Conservation (phyloP, 2,888 invertebrate genomes). For the Hypselothyrea guttata region DNA sequence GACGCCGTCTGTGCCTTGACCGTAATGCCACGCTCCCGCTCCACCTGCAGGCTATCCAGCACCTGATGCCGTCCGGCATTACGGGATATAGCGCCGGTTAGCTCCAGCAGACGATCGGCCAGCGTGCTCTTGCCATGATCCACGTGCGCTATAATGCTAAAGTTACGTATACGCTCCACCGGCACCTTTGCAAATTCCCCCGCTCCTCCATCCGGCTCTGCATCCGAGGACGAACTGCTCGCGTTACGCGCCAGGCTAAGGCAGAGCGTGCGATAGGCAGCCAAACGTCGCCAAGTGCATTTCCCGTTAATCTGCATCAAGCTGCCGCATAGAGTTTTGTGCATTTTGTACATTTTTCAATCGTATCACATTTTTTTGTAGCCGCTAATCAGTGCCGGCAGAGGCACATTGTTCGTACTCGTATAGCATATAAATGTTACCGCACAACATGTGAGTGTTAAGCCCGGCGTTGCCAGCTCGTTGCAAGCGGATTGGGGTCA, state of each 20-base stretch:
- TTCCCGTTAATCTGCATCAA: conserved; percentile 18
- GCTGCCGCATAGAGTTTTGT: conserved; percentile 32
- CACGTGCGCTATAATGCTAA: conserved; percentile 99
- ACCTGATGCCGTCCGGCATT: conserved; percentile 88
- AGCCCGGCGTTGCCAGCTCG: conserved; percentile 22
- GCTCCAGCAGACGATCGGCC: conserved; percentile 96
- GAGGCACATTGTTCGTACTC: conserved; percentile 5
- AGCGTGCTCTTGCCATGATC: conserved; percentile 99
- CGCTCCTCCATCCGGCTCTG: background rate
- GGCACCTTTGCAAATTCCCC: conserved; percentile 56
- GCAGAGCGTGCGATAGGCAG: conserved; percentile 28
- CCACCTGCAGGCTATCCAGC: conserved; percentile 91
- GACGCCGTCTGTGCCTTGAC: conserved; percentile 99
- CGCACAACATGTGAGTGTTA: conserved; percentile 60
- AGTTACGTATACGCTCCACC: conserved; percentile 88
- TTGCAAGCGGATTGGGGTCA: background rate
- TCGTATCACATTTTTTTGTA: conserved; percentile 26
- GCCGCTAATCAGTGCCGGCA: conserved; percentile 37
- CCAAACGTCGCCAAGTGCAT: conserved; percentile 19
- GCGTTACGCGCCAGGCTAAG: conserved; percentile 10
- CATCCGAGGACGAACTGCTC: background rate
- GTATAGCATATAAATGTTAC: conserved; percentile 42
- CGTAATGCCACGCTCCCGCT: conserved; percentile 97
- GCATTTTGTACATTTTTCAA: conserved; percentile 26
- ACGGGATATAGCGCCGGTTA: conserved; percentile 90